Evolutionary conservation across 2,113 vertebrate genomes (phyloP), one percentile per base, ranked within the genome.

Genomic region (Orientallactaga bullata): DNA sequence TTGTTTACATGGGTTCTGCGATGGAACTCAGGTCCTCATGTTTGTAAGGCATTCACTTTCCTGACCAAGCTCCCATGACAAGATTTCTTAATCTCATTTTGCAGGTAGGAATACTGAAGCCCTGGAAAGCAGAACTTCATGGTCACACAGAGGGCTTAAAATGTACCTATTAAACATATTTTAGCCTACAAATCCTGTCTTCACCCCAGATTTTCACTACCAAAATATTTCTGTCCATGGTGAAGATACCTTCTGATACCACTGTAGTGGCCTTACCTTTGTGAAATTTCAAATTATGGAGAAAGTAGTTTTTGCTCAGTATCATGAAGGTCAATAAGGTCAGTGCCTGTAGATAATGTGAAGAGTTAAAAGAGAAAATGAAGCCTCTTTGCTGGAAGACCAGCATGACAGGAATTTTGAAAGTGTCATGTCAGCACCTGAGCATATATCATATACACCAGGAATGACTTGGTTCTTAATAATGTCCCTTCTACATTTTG

Each of bases 81-180:
- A 85, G 61, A 85, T 65, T 90, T 90, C 72, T 76, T 89, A 79
- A 61, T 78, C 32, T 35, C 32, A 47, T n/a, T 92, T 83, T 84
- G 68, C 32, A 91, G 21, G 20, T 51, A 63, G 65, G 51, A 92
- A 86, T 82, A 90, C 72, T 30, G 15, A 95, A 77, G 39, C 39
- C 30, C 76, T 3, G 0, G 73, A 51, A 91, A 79, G 23, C 30
- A 85, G 24, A 66, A 42, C 20, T 55, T 89, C 32, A 7, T 35
- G 11, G 8, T 61, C 65, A 71, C 60, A 39, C 18, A 37, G 39
- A 94, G 55, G 30, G 60, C 66, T 89, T 84, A 17, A 83, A 83
- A 90, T 16, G n/a, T n/a, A 30, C 39, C 8, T 72, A 39, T 20
- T 32, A 84, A 81, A 69, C 7, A n/a, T 32, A 73, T 61, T 47